phyloP scores from a whole-genome alignment of 2,888 invertebrate genomes.

The Thecophora atra region DNA sequence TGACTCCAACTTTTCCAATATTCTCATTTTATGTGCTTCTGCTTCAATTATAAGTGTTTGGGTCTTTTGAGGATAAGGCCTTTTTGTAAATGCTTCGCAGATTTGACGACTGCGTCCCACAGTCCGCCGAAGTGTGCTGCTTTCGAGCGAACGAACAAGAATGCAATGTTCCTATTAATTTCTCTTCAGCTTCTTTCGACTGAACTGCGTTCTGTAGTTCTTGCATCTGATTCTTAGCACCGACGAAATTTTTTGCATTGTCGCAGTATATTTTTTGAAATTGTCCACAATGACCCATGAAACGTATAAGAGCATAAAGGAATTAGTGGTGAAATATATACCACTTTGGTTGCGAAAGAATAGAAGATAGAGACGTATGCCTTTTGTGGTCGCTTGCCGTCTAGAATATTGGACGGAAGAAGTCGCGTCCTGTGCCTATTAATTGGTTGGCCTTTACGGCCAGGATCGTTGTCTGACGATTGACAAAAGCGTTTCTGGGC shows the following conservation, averaged over 20 bases:
- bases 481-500: neutral
- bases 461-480: neutral
- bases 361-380: neutral
- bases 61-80: neutral
- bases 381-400: slow-evolving; percentile 7
- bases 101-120: neutral
- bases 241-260: too few species aligned
- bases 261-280: too few species aligned
- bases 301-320: too few species aligned
- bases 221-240: too few species aligned
- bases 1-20: neutral
- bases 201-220: too few species aligned
- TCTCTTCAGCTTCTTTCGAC: neutral
- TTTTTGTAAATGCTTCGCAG: neutral
- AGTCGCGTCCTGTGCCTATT: neutral
- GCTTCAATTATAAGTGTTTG: slow-evolving; percentile 5
- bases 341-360: neutral
- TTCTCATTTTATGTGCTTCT: neutral
- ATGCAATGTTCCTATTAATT: neutral
- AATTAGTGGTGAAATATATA: too few species aligned
- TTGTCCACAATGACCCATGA: too few species aligned
- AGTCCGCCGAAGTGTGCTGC: neutral
- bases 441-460: neutral
- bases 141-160: neutral
- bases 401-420: slow-evolving; percentile 15